Conservation (phyloP, 2,888 invertebrate species). For the Catotricha subobsoleta region DNA sequence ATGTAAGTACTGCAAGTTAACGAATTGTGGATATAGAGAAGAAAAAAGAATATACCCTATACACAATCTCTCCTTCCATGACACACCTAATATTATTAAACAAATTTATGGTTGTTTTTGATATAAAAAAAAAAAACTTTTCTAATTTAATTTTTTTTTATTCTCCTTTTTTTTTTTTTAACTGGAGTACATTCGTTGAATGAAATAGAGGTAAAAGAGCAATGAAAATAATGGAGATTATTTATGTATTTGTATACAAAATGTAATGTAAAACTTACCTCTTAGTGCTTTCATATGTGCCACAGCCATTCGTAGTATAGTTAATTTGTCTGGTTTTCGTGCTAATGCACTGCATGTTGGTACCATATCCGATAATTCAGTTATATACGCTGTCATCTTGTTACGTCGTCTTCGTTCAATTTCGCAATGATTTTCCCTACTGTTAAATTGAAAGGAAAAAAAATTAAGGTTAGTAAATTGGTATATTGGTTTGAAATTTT, state of each 20-base stretch:
- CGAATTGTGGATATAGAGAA: no score
- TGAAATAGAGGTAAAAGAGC: no score
- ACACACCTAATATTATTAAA: no score
- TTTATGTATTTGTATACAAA: constrained; percentile 2
- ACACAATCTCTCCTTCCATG: no score
- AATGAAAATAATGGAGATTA: no score
- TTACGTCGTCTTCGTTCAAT: constrained; percentile 95
- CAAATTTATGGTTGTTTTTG: no score
- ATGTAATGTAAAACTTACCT: constrained; percentile 58
- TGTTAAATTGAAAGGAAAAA: constrained; percentile 24
- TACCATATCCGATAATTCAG: constrained; percentile 98
- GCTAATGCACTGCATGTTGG: constrained; percentile 96
- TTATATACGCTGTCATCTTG: constrained; percentile 99
- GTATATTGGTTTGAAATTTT: not conserved
- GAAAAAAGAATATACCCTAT: no score
- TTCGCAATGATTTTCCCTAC: constrained; percentile 97
- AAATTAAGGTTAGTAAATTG: not conserved
- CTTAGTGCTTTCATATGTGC: constrained; percentile 97
- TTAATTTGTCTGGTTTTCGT: constrained; percentile 96
- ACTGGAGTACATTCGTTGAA: no score
- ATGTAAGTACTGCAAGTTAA: no score
- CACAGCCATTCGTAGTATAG: constrained; percentile 97
- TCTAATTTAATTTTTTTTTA: no score
- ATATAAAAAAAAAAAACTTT: no score
- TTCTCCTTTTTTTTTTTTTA: no score